Conservation (phyloP, 2,113 vertebrate species). For the Vulpes lagopus region DNA sequence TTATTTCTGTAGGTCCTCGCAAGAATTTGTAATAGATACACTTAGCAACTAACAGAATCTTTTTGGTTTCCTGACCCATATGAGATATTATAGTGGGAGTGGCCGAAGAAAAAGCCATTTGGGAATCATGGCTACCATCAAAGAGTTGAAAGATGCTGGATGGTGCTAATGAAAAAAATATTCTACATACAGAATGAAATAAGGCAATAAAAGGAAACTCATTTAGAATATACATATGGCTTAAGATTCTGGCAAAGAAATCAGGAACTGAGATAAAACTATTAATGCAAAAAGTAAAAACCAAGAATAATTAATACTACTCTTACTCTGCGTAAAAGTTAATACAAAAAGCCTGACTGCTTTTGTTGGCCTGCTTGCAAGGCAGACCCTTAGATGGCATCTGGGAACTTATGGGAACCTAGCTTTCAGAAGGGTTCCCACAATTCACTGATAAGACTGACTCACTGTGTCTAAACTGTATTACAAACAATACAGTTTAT, state of each 20-base stretch:
- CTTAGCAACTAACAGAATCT: background rate
- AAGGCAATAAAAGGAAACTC: background rate
- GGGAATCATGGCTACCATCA: background rate
- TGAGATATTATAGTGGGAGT: background rate
- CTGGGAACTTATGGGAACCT: background rate
- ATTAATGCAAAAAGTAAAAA: slow-evolving; percentile 20
- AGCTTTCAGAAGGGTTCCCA: background rate
- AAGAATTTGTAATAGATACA: background rate
- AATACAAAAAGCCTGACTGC: background rate
- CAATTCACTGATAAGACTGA: background rate
- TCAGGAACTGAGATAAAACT: background rate
- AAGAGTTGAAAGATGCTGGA: background rate
- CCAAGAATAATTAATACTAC: background rate
- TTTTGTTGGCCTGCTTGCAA: background rate
- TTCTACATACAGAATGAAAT: background rate
- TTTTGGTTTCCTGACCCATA: slow-evolving; percentile 1
- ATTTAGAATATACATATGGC: background rate
- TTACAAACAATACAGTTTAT: background rate
- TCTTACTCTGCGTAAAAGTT: background rate
- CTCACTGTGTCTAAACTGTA: background rate
- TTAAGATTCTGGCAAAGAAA: slow-evolving; percentile 20
- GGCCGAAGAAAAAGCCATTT: background rate
- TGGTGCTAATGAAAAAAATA: background rate
- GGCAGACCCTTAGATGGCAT: background rate
- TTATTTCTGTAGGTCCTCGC: slow-evolving; percentile 20